A percentile compares a stretch with the other conserved stretches of the same genome.
Evolutionary conservation across 2,888 invertebrate species (phyloP).

Genomic region (Hanleya hanleyi): DNA sequence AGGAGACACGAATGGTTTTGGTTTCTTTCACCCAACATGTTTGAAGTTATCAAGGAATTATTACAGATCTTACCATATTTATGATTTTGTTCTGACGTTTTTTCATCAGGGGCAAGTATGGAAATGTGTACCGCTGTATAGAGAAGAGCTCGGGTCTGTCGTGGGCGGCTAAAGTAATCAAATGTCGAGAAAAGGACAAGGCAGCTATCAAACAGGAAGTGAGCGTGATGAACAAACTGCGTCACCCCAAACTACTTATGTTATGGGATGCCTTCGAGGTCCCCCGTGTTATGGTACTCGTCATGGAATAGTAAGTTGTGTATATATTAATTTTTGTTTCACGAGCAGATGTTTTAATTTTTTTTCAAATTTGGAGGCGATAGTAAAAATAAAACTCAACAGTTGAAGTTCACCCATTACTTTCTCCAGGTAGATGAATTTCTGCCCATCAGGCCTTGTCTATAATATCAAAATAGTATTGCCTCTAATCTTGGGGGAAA

Average conservation of each 20-base stretch:
- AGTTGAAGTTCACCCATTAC: too few species aligned
- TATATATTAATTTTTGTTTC: slow-evolving; percentile 80
- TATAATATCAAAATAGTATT: too few species aligned
- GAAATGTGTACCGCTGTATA: slow-evolving; percentile 75
- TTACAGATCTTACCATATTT: too few species aligned
- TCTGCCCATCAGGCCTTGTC: too few species aligned
- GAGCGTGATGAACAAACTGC: slow-evolving; percentile 94
- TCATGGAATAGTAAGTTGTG: slow-evolving; percentile 94
- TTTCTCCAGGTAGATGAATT: too few species aligned
- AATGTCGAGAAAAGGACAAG: slow-evolving; percentile 88
- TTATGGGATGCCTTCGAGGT: slow-evolving; percentile 90
- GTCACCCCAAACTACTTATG: slow-evolving; percentile 96
- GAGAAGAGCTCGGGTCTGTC: slow-evolving; percentile 80
- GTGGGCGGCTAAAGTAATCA: slow-evolving; percentile 91
- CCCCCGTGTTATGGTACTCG: slow-evolving; percentile 90
- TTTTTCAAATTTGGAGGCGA: slow-evolving; percentile 93
- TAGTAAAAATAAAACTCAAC: too few species aligned
- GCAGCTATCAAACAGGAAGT: slow-evolving; percentile 94
- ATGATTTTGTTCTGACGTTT: too few species aligned
- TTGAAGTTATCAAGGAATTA: too few species aligned
- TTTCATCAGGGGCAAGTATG: slow-evolving; percentile 75
- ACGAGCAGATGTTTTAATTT: slow-evolving; percentile 83
- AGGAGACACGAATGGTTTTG: too few species aligned
- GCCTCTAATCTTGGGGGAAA: too few species aligned
- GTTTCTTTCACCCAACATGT: too few species aligned